These are phyloP conservation scores for Hyles vespertilio DNA, from an alignment of 1,140 invertebrate genomes.

Conservation along the genomic window DNA sequence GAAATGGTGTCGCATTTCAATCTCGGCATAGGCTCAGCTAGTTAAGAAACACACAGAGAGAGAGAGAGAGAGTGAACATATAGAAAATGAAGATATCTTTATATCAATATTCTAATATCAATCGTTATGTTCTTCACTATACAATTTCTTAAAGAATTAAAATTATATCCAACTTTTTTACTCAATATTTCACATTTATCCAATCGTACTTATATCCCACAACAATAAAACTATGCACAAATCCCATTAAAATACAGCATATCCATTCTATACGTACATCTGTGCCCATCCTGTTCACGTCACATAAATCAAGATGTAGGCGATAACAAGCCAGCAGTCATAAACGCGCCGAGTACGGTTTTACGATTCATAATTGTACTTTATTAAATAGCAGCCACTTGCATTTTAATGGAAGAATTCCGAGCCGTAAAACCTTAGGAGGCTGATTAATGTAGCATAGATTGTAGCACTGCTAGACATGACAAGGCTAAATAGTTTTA, in stretches of 20 bases:
- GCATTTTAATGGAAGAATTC: slow-evolving; percentile 59
- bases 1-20: too few species aligned
- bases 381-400: slow-evolving; percentile 66
- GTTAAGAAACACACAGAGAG: too few species aligned
- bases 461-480: not conserved
- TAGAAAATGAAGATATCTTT: too few species aligned
- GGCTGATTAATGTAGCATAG: slow-evolving; percentile 15
- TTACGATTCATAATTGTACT: slow-evolving; percentile 74
- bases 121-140: too few species aligned
- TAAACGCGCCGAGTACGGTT: slow-evolving; percentile 68
- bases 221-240: too few species aligned
- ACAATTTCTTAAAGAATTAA: too few species aligned
- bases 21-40: too few species aligned
- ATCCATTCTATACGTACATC: slow-evolving; percentile 30
- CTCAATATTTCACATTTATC: too few species aligned
- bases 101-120: too few species aligned
- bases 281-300: slow-evolving; percentile 28
- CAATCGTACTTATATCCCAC: too few species aligned
- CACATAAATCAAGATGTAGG: slow-evolving; percentile 69
- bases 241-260: not conserved
- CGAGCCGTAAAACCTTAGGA: slow-evolving; percentile 28
- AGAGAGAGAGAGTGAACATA: too few species aligned
- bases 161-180: too few species aligned
- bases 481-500: not conserved
- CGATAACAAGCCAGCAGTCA: slow-evolving; percentile 66